Percentiles rank a stretch among this genome's conserved stretches.
Conservation (phyloP, 2,113 vertebrate genomes). For the Urocolius indicus region DNA sequence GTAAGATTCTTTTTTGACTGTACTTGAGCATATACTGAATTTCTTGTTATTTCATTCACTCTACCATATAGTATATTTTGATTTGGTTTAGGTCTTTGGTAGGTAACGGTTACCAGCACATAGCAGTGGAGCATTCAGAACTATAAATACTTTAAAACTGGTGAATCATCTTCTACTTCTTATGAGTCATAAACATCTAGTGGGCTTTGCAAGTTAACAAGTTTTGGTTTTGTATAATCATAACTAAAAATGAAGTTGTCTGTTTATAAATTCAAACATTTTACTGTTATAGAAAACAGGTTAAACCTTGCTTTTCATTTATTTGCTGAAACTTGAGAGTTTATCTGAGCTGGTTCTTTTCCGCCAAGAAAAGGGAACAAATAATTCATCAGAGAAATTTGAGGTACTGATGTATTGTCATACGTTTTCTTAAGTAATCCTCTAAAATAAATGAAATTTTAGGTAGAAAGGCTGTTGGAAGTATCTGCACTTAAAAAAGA, state of each 20-base stretch:
- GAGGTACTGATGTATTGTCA: background rate
- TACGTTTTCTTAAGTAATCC: background rate
- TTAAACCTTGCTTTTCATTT: background rate
- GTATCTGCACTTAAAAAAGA: background rate
- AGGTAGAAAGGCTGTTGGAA: background rate
- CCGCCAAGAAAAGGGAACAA: background rate
- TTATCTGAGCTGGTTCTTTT: background rate
- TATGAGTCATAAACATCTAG: constrained; percentile 31
- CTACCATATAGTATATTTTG: background rate
- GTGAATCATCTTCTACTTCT: constrained; percentile 55
- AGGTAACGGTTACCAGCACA: background rate
- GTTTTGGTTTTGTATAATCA: background rate
- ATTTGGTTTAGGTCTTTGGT: background rate
- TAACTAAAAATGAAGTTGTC: background rate
- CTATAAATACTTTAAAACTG: constrained; percentile 43
- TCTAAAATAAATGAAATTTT: background rate
- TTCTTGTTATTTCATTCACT: background rate
- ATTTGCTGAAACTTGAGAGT: background rate
- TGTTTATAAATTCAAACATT: background rate
- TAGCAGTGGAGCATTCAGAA: background rate
- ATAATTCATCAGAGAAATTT: background rate
- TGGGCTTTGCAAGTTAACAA: constrained; percentile 13
- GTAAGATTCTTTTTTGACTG: background rate
- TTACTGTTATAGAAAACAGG: background rate
- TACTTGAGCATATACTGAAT: background rate